Evolutionary conservation across 1,140 invertebrate genomes (phyloP), one percentile per base, ranked within the genome.

Genomic region (Diploscapter pachys): DNA sequence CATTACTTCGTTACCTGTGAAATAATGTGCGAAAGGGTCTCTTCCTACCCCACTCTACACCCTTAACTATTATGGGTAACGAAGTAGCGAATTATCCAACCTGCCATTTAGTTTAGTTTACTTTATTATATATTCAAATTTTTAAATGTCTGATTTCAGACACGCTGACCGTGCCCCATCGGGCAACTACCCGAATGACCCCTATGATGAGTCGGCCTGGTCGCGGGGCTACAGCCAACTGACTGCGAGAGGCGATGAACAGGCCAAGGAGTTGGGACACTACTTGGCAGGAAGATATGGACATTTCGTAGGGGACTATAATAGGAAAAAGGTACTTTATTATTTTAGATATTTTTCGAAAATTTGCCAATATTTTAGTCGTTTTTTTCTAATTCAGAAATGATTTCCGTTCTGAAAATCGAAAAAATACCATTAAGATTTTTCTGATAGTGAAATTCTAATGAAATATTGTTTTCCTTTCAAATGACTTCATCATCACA

Each of bases 91-190:
- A 31, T 69, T 54, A 51, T 8, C 52, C 31, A 50, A 54, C 55
- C 31, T 56, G 51, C 9, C 11, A 4, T 9, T 69, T n/a, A 53
- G 51, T 71, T 54, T 31, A 3, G 31, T 48, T 13, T n/a, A n/a
- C 49, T 13, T 4, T 31, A 31, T n/a, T n/a, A 51, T 67, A 51
- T 3, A 67, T 50, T 31, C 56, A 64, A 53, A 8, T 9, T 11
- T 56, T 8, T 55, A 54, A 68, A 49, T 9, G 13, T 13, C n/a
- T 11, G 4, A 63, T 73, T 74, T 3, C 73, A 74, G 73, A 63
- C 73, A 74, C 13, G 73, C 65, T 49, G 73, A 74, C 73, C 53
- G 73, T 57, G 73, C 73, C n/a, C 61, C 73, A 11, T 74, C 73
- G 6, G 64, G 64, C 57, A 64, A 56, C 2, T 74, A 69, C 52